Evolutionary conservation across 2,888 invertebrate genomes (phyloP), one percentile per base, ranked within the genome.

Genomic region (Ferrisia virgata): DNA sequence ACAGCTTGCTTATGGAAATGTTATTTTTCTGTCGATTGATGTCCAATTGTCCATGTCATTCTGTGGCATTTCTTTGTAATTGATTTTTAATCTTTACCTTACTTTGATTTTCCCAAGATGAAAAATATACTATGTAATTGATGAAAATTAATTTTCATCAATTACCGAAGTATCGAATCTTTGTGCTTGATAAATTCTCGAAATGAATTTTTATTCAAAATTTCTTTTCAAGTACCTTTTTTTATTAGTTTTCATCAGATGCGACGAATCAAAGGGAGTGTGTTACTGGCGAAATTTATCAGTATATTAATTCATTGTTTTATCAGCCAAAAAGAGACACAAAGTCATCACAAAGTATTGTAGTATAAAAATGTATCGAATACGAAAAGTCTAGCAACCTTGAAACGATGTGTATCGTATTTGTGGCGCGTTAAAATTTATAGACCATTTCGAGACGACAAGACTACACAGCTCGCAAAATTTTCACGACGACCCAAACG

Each of bases 391-490:
- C 64, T 64, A 28, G 64, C 64, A 28, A 64, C 64, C 64, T 64
- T 64, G 64, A 64, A 64, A 64, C 28, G 64, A 64, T 28, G 13
- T 64, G 64, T 64, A 64, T 64, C 28, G 64, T 64, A 64, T 64
- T 64, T 28, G 64, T 28, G 64, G 64, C 64, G 25, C 64, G 28
- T 28, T 64, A 28, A 64, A 64, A 64, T 64, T 64, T 64, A 64
- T 64, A 64, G 64, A 64, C 64, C 64, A 64, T 64, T 28, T 64
- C 64, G 64, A 64, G 64, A 64, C 64, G 28, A 64, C 28, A 64
- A 64, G 64, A 64, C 64, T 58, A 58, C 58, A 58, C 25, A 58
- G 58, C 58, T 58, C 58, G 58, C 58, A 58, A 58, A 58, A 58
- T 58, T 58, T 58, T 25, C 58, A 43, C 58, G 58, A 25, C 58